phyloP scores from a whole-genome alignment of 2,113 vertebrate species.

The Xenotilapia caudafasciata region DNA sequence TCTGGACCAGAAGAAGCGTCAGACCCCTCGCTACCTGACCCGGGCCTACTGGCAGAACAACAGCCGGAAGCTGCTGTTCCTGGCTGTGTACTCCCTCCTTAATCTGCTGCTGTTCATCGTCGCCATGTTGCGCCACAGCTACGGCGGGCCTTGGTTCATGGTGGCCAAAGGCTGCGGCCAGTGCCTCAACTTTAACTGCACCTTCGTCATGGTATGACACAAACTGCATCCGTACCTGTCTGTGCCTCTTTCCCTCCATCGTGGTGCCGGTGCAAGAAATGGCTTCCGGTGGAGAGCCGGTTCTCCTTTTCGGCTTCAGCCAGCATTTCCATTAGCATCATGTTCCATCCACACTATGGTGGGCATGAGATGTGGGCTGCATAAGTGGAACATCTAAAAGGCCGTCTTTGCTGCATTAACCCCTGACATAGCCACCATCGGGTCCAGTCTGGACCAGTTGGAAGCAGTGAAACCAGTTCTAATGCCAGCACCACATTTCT shows the following conservation, averaged over 20 bases:
- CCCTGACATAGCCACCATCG: fast-evolving
- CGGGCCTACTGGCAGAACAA: slow-evolving; percentile 79
- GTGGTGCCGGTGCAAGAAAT: not conserved
- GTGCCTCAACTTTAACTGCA: slow-evolving; percentile 88
- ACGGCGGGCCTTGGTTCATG: slow-evolving; percentile 57
- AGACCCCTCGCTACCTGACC: slow-evolving; percentile 68
- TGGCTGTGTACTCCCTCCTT: slow-evolving; percentile 62
- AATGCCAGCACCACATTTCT: not conserved
- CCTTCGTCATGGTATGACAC: slow-evolving; percentile 77
- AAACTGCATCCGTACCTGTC: not conserved
- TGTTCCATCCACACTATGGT: not conserved
- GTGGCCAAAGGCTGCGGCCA: slow-evolving; percentile 83
- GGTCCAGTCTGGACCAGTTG: not conserved
- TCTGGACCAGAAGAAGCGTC: not conserved
- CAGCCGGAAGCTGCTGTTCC: slow-evolving; percentile 72
- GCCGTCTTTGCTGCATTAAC: not conserved
- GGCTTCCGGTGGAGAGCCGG: not conserved
- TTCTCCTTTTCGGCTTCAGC: not conserved
- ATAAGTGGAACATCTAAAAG: not conserved
- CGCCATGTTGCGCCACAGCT: slow-evolving; percentile 55
- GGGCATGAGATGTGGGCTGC: not conserved
- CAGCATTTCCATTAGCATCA: not conserved
- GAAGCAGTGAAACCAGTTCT: not conserved
- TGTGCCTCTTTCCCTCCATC: not conserved
- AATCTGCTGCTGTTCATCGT: slow-evolving; percentile 72